Conservation (phyloP, 1,140 invertebrate species). For the Neodiprion fabricii region DNA sequence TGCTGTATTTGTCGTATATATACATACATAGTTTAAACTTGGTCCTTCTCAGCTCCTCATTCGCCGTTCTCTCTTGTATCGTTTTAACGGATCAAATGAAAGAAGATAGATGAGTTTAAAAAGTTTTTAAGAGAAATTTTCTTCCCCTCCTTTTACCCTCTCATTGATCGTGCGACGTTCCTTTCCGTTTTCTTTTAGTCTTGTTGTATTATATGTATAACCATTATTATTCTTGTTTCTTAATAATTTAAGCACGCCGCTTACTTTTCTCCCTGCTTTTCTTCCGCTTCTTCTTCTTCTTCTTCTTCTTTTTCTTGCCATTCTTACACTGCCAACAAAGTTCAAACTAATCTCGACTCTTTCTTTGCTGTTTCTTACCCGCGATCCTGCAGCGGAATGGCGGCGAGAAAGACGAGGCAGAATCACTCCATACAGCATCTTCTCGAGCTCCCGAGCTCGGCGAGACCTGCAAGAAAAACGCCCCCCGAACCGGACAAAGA, state of each 20-base stretch:
- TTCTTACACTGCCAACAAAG: too few species aligned
- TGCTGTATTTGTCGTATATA: too few species aligned
- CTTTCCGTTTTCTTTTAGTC: too few species aligned
- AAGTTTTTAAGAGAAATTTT: too few species aligned
- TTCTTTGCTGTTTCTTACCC: constrained; percentile 2
- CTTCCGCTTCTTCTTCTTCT: neutral
- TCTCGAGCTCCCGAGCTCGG: constrained; percentile 51
- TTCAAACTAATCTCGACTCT: neutral
- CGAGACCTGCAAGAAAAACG: constrained; percentile 29
- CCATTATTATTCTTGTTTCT: neutral
- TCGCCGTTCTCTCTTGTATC: too few species aligned
- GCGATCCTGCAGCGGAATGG: constrained; percentile 43
- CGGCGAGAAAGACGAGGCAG: constrained; percentile 53
- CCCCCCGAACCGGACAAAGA: constrained; percentile 37
- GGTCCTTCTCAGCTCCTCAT: too few species aligned
- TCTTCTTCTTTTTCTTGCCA: neutral
- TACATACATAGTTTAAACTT: too few species aligned
- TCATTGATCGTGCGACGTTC: too few species aligned
- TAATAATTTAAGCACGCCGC: neutral
- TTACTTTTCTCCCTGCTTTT: neutral
- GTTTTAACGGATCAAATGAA: too few species aligned
- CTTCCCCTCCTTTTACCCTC: too few species aligned
- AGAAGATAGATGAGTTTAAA: too few species aligned
- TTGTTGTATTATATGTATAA: neutral
- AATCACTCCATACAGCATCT: constrained; percentile 60